phyloP scores from a whole-genome alignment of 2,797 vertebrate species.

The Ambastaia sidthimunki region DNA sequence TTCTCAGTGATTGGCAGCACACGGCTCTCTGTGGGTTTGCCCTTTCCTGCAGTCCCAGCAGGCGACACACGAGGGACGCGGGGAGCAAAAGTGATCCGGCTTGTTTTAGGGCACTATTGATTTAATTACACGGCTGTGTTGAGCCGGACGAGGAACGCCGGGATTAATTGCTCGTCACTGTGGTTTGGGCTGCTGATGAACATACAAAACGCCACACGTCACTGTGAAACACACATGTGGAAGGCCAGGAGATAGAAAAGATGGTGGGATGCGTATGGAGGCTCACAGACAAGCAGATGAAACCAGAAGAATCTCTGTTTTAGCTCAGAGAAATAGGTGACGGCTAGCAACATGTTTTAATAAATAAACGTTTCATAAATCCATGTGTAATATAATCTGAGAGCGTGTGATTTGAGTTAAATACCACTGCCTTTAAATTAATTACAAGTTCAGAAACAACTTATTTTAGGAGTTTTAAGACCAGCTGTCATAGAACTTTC shows the following conservation, averaged over 20 bases:
- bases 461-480: background rate
- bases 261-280: background rate
- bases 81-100: constrained; percentile 63
- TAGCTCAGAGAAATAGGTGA: background rate
- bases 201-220: constrained; percentile 4
- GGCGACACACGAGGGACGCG: constrained; percentile 46
- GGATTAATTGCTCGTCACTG: constrained; percentile 67
- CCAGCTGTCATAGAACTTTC: background rate
- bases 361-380: constrained; percentile 7
- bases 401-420: background rate
- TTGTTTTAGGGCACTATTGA: constrained; percentile 67
- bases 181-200: constrained; percentile 57
- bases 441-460: background rate
- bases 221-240: constrained; percentile 28
- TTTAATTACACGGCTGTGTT: constrained; percentile 64
- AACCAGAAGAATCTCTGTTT: background rate
- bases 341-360: background rate
- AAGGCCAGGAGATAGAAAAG: constrained; percentile 36
- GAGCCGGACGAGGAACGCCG: constrained; percentile 51
- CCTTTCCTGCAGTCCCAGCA: constrained; percentile 6
- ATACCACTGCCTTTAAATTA: background rate
- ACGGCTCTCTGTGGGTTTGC: constrained; percentile 28
- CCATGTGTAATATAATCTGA: background rate
- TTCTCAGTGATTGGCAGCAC: constrained; percentile 34
- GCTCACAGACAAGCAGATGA: constrained; percentile 20